phyloP scores from a whole-genome alignment of 1,140 invertebrate genomes.

The Laupala kohalensis region DNA sequence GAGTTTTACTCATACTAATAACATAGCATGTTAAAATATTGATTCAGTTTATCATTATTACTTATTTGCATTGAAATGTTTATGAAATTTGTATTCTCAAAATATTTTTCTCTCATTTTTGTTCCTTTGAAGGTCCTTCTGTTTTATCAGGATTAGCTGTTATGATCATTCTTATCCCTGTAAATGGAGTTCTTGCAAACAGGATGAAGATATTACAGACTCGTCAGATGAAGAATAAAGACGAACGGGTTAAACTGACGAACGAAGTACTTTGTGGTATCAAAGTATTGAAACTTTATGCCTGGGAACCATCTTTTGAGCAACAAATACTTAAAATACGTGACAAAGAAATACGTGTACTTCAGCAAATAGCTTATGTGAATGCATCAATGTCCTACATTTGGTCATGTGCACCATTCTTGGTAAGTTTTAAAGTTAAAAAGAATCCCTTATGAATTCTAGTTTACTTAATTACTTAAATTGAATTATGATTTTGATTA shows the following conservation, averaged over 20 bases:
- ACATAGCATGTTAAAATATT: too few relatives aligned
- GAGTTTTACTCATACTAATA: too few relatives aligned
- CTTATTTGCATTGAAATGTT: too few relatives aligned
- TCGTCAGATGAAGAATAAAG: conserved; percentile 82
- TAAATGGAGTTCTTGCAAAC: conserved; percentile 80
- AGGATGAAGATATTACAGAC: conserved; percentile 71
- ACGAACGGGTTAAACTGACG: conserved; percentile 85
- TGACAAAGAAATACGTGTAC: conserved; percentile 68
- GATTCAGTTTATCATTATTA: too few relatives aligned
- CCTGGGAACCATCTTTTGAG: conserved; percentile 83
- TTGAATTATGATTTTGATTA: too few relatives aligned
- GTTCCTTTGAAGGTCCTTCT: conserved; percentile 43
- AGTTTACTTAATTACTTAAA: too few relatives aligned
- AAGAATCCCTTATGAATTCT: too few relatives aligned
- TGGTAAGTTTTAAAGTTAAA: conserved; percentile 54
- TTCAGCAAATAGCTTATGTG: conserved; percentile 72
- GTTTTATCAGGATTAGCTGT: conserved; percentile 82
- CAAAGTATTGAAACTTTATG: conserved; percentile 72
- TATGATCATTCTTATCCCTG: conserved; percentile 82
- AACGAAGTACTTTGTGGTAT: conserved; percentile 49
- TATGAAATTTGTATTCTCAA: too few relatives aligned
- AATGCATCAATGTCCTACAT: conserved; percentile 84
- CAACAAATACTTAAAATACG: conserved; percentile 70
- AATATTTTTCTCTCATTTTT: too few relatives aligned
- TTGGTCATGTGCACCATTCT: conserved; percentile 89